phyloP scores from a whole-genome alignment of 2,113 vertebrate species.

The Scomber colias region DNA sequence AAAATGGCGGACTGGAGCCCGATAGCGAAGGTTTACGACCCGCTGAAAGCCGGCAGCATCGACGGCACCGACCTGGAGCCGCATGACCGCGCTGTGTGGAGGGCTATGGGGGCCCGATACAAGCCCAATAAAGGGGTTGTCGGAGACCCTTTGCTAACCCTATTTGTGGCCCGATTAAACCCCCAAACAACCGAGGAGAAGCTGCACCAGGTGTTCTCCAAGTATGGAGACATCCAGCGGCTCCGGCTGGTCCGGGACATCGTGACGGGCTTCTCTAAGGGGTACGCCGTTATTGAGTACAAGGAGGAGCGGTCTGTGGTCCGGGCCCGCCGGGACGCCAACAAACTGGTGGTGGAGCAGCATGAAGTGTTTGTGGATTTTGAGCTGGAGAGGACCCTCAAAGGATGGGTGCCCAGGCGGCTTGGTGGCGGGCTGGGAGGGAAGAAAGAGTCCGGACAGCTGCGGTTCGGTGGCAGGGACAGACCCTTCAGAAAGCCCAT shows the following conservation, averaged over 20 bases:
- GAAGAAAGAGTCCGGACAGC: constrained; percentile 96
- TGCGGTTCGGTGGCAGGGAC: constrained; percentile 95
- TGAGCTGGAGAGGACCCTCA: constrained; percentile 92
- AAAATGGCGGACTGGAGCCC: constrained; percentile 93
- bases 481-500: constrained; percentile 96
- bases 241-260: constrained; percentile 93
- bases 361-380: constrained; percentile 95
- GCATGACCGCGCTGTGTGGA: constrained; percentile 93
- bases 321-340: constrained; percentile 92
- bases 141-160: constrained; percentile 92
- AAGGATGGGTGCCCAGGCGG: constrained; percentile 94
- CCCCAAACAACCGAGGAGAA: constrained; percentile 93
- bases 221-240: constrained; percentile 92
- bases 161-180: constrained; percentile 93
- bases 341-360: constrained; percentile 93
- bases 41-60: constrained; percentile 97
- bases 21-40: constrained; percentile 92
- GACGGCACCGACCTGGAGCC: constrained; percentile 96
- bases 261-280: constrained; percentile 95
- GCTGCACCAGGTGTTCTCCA: constrained; percentile 90
- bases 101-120: constrained; percentile 92
- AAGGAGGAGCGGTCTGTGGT: constrained; percentile 91
- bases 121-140: constrained; percentile 91
- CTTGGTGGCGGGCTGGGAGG: constrained; percentile 95
- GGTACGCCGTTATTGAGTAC: constrained; percentile 95